These are phyloP conservation scores for Noctua comes DNA, from an alignment of 2,888 invertebrate species.

Conservation along the genomic window DNA sequence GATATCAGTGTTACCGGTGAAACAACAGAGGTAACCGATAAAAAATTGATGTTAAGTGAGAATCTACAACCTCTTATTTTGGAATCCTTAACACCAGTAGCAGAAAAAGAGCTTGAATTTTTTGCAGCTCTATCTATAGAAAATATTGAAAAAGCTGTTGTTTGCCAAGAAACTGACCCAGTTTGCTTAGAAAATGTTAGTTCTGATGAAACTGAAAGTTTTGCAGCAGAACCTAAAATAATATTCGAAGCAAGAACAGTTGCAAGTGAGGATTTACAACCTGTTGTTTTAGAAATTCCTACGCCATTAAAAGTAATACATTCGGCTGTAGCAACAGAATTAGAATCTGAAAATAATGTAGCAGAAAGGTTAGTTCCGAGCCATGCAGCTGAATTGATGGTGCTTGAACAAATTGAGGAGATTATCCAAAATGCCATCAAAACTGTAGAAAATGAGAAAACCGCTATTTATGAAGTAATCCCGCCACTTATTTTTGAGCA, in stretches of 20 bases:
- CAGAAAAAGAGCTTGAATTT: constrained; percentile 5
- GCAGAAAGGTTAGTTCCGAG: neutral
- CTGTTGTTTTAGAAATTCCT: constrained; percentile 11
- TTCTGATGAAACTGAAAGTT: constrained; percentile 16
- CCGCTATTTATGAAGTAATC: neutral
- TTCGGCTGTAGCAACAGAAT: neutral
- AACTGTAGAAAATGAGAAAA: constrained; percentile 8
- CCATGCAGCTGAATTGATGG: constrained; percentile 14
- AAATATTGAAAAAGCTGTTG: constrained; percentile 22
- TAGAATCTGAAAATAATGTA: neutral
- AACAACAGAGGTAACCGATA: neutral
- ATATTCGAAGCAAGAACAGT: constrained; percentile 1
- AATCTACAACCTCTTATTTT: constrained; percentile 29
- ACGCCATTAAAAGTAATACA: neutral
- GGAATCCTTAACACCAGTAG: constrained; percentile 29
- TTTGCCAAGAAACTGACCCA: constrained; percentile 6
- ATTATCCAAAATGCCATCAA: constrained; percentile 31
- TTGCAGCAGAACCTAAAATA: neutral
- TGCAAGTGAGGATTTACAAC: constrained; percentile 5
- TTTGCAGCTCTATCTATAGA: constrained; percentile 15
- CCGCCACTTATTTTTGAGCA: neutral
- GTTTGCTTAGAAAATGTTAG: constrained; percentile 33
- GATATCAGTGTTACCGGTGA: neutral
- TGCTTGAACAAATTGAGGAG: constrained; percentile 35
- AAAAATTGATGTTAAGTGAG: constrained; percentile 7